Percentiles rank a stretch among this genome's conserved stretches.
These are phyloP conservation scores for Phymorhynchus buccinoides DNA, from an alignment of 1,140 invertebrate species.

Conservation along the genomic window DNA sequence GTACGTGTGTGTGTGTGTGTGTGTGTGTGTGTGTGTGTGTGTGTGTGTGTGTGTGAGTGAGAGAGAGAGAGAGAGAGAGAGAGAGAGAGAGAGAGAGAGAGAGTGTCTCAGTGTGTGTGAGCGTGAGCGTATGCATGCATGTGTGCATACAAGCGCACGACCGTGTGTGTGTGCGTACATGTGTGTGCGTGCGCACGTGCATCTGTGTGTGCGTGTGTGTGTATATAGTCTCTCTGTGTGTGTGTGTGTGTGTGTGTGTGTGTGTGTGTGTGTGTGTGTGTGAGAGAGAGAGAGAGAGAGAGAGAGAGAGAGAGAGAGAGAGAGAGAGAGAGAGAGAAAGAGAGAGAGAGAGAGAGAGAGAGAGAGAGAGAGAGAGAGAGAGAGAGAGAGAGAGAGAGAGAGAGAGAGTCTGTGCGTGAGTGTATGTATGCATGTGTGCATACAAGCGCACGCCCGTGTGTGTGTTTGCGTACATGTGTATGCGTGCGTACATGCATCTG, in stretches of 20 bases:
- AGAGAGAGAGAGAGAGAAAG: neutral
- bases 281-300: neutral
- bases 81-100: too few relatives aligned
- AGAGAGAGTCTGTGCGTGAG: too few relatives aligned
- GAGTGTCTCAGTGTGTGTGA: neutral
- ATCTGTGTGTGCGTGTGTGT: neutral
- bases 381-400: constrained; percentile 78
- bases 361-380: constrained; percentile 91
- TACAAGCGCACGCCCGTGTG: too few relatives aligned
- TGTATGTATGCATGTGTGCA: too few relatives aligned
- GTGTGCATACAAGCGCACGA: too few relatives aligned
- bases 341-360: constrained; percentile 92
- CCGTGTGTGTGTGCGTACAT: neutral
- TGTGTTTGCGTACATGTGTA: too few relatives aligned
- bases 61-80: too few relatives aligned
- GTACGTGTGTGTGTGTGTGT: neutral
- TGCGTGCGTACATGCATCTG: too few relatives aligned
- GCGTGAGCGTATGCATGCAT: too few relatives aligned
- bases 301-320: neutral
- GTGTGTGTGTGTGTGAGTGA: neutral
- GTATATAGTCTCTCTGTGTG: too few relatives aligned
- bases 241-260: neutral
- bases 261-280: neutral
- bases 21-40: neutral
- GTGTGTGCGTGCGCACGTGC: neutral